These are phyloP conservation scores for Kradibia gibbosae DNA, from an alignment of 1,140 invertebrate species.

Conservation along the genomic window DNA sequence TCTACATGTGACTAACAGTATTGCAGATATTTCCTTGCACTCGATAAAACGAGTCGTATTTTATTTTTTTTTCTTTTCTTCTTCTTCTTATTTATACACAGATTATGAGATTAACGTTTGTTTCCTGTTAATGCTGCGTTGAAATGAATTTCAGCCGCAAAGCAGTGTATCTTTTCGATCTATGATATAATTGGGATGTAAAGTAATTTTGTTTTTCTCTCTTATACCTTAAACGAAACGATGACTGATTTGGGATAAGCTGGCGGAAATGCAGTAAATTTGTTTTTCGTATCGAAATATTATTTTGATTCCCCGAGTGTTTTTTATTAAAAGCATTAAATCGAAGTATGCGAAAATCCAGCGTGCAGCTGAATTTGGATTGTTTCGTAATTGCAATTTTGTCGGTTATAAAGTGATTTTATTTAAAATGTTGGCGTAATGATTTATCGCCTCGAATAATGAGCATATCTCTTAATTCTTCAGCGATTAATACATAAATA, in stretches of 20 bases:
- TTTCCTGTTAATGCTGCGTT: neutral
- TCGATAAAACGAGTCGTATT: neutral
- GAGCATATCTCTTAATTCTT: neutral
- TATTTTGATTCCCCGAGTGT: neutral
- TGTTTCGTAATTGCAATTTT: neutral
- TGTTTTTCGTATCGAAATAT: neutral
- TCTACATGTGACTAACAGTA: conserved; percentile 5
- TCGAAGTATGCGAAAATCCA: neutral
- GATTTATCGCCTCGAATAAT: neutral
- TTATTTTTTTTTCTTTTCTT: neutral
- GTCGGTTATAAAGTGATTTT: neutral
- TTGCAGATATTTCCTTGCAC: neutral
- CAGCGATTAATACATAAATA: neutral
- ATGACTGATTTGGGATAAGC: neutral
- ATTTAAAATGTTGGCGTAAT: neutral
- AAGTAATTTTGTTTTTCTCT: neutral
- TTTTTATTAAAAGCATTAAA: neutral
- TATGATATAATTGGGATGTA: neutral
- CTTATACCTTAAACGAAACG: neutral
- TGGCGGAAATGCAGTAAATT: neutral
- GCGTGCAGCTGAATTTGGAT: neutral
- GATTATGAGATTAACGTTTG: neutral
- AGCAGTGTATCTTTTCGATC: no score
- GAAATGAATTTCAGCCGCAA: neutral
- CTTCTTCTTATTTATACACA: neutral